A percentile compares a stretch with the other conserved stretches of the same genome.
Evolutionary conservation across 2,113 vertebrate species (phyloP).

Genomic region (Sylvilagus bachmani): DNA sequence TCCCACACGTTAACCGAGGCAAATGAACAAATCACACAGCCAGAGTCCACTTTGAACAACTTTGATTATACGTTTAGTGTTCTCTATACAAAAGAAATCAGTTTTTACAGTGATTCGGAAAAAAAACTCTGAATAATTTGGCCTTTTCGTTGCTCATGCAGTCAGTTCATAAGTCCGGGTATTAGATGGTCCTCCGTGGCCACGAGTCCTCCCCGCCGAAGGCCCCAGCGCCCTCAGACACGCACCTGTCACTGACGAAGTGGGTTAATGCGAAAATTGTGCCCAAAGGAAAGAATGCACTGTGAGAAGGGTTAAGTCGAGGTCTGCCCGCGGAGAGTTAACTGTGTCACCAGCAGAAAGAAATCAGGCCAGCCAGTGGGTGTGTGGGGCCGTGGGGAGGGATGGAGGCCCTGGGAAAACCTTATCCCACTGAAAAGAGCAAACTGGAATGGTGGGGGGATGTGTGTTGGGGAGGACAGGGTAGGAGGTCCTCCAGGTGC

Average conservation of each 20-base stretch:
- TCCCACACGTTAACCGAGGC: neutral
- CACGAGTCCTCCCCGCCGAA: conserved; percentile 78
- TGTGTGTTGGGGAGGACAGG: neutral
- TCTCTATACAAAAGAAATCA: conserved; percentile 90
- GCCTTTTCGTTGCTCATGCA: conserved; percentile 89
- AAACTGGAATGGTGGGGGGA: neutral
- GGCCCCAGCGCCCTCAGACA: conserved; percentile 78
- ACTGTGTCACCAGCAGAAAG: conserved; percentile 78
- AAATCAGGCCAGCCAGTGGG: conserved; percentile 26
- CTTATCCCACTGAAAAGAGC: neutral
- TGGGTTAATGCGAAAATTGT: conserved; percentile 83
- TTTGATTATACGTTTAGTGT: conserved; percentile 92
- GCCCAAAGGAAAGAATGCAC: conserved; percentile 67
- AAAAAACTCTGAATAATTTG: conserved; percentile 87
- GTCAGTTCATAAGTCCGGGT: conserved; percentile 84
- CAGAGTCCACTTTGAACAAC: conserved; percentile 83
- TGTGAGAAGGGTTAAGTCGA: conserved; percentile 78
- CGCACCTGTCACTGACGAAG: conserved; percentile 75
- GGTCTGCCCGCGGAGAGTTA: conserved; percentile 68
- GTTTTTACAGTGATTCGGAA: conserved; percentile 87
- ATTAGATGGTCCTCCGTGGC: conserved; percentile 78
- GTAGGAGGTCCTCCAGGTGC: conserved; percentile 33
- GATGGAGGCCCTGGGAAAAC: neutral
- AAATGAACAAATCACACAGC: conserved; percentile 19
- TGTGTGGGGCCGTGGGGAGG: neutral